A percentile compares a stretch with the other conserved stretches of the same genome.
phyloP scores from a whole-genome alignment of 1,140 invertebrate genomes.

The Plutomurus gul region DNA sequence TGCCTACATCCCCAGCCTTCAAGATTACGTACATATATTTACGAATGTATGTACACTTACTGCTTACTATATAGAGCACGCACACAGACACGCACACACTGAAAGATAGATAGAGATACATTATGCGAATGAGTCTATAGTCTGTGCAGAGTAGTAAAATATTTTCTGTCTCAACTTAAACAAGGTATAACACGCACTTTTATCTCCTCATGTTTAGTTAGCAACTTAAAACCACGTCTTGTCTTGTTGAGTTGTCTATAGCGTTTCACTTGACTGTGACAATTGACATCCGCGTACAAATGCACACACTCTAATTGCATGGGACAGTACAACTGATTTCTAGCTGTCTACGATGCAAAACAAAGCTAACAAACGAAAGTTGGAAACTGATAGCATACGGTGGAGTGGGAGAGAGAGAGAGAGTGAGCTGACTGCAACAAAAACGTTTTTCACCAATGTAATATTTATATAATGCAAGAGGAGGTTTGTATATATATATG shows the following conservation, averaged over 20 bases:
- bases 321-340: neutral
- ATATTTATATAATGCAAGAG: no score
- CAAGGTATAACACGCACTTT: neutral
- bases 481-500: no score
- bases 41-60: no score
- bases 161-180: neutral
- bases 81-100: neutral
- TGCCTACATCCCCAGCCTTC: neutral
- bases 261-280: neutral
- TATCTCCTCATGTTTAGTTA: neutral
- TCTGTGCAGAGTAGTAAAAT: neutral
- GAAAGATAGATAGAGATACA: neutral
- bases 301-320: neutral
- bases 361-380: neutral
- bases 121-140: neutral
- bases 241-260: neutral
- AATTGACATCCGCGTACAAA: slow-evolving; percentile 5
- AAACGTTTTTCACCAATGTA: no score
- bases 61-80: neutral
- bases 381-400: no score
- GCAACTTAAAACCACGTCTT: neutral
- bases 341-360: neutral
- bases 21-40: no score
- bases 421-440: no score
- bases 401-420: neutral